Evolutionary conservation across 2,888 invertebrate genomes (phyloP).

Genomic region (Rapana venosa): DNA sequence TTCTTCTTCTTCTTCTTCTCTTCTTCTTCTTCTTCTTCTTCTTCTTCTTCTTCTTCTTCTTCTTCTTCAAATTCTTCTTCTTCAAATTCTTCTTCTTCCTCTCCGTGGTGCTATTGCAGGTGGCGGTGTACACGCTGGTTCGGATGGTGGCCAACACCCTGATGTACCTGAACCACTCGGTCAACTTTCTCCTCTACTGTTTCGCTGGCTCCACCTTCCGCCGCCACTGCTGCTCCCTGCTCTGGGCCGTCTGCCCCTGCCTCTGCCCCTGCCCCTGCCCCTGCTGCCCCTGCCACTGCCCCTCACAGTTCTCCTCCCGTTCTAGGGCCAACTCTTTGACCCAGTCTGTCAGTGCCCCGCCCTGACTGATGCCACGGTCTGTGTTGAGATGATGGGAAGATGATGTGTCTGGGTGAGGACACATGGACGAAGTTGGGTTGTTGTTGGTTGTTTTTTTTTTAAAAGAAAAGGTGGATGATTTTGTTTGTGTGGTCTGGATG

Average conservation of each 20-base stretch:
- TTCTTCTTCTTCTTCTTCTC: not conserved
- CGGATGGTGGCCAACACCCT: constrained; percentile 29
- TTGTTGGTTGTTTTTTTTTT: too few relatives aligned
- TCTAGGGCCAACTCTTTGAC: too few relatives aligned
- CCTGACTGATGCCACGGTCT: too few relatives aligned
- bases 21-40: not conserved
- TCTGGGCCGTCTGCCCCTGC: too few relatives aligned
- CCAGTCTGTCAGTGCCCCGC: too few relatives aligned
- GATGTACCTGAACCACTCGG: constrained; percentile 32
- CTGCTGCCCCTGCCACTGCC: not conserved
- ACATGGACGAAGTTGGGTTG: too few relatives aligned
- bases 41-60: not conserved
- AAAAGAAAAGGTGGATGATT: too few relatives aligned
- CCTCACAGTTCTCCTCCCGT: not conserved
- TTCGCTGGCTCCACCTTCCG: constrained; percentile 40
- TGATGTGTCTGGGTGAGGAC: too few relatives aligned
- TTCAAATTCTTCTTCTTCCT: too few relatives aligned
- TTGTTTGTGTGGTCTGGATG: too few relatives aligned
- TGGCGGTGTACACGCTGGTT: constrained; percentile 33
- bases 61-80: not conserved
- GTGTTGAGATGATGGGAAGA: too few relatives aligned
- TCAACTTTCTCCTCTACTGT: constrained; percentile 39
- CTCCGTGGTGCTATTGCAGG: not conserved
- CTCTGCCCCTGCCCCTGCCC: too few relatives aligned
- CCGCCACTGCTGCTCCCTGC: not conserved